A percentile compares a stretch with the other conserved stretches of the same genome.
Evolutionary conservation across 1,140 invertebrate species (phyloP).

Genomic region (Dreissena rostriformis): DNA sequence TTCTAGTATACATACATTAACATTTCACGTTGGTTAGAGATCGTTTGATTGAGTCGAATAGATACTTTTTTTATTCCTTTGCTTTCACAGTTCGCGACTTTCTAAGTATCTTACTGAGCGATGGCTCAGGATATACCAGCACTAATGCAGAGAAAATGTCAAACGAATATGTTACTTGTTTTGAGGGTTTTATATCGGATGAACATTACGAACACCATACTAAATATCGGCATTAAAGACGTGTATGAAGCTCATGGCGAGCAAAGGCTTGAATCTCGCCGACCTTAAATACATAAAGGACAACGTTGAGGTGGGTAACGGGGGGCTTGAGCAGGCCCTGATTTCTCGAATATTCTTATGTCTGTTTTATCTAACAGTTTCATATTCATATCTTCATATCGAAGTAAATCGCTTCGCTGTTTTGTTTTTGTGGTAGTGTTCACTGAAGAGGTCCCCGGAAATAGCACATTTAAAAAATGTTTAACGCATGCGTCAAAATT

Average conservation of each 20-base stretch:
- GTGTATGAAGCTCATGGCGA: constrained; percentile 97
- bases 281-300: constrained; percentile 98
- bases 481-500: no score
- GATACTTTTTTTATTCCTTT: constrained; percentile 98
- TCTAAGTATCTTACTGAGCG: constrained; percentile 96
- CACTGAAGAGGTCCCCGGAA: no score
- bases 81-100: constrained; percentile 98
- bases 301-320: constrained; percentile 98
- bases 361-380: no score
- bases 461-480: no score
- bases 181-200: constrained; percentile 99
- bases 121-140: constrained; percentile 99
- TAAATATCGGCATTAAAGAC: constrained; percentile 97
- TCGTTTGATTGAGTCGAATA: constrained; percentile 95
- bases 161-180: constrained; percentile 99
- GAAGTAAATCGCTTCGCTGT: no score
- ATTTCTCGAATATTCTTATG: no score
- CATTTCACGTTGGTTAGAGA: no score
- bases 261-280: constrained; percentile 97
- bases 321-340: no score
- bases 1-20: no score
- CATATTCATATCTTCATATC: no score
- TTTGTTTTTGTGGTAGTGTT: no score
- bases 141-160: constrained; percentile 98
- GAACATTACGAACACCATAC: constrained; percentile 99